phyloP scores from a whole-genome alignment of 2,797 vertebrate genomes.

The Trichosurus vulpecula region DNA sequence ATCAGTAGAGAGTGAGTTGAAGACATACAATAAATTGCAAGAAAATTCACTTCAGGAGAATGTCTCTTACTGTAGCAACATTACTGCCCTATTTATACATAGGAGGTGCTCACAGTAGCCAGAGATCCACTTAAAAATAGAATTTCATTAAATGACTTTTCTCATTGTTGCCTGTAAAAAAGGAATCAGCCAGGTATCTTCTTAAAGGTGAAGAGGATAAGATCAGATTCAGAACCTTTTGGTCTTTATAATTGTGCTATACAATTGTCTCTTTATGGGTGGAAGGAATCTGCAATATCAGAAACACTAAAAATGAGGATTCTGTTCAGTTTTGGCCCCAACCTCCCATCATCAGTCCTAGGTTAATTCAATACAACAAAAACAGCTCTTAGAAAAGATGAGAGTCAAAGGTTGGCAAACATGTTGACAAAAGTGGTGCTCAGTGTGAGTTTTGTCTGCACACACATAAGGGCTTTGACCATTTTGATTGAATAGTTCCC shows the following conservation, averaged over 20 bases:
- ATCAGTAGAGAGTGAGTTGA: slow-evolving; percentile 50
- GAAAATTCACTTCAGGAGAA: slow-evolving; percentile 76
- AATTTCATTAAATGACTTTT: slow-evolving; percentile 71
- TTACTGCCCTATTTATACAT: slow-evolving; percentile 45
- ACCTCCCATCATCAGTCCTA: slow-evolving; percentile 63
- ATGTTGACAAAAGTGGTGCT: slow-evolving; percentile 56
- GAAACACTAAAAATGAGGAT: slow-evolving; percentile 76
- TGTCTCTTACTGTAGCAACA: slow-evolving; percentile 46
- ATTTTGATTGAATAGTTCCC: slow-evolving; percentile 33
- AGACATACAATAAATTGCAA: slow-evolving; percentile 59
- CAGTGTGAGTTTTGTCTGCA: slow-evolving; percentile 39
- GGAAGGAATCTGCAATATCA: slow-evolving; percentile 74
- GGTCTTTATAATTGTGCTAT: slow-evolving; percentile 71
- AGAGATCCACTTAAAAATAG: slow-evolving; percentile 67
- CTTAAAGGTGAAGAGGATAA: slow-evolving; percentile 59
- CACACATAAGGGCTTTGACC: slow-evolving; percentile 51
- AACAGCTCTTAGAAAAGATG: slow-evolving; percentile 67
- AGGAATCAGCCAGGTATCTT: slow-evolving; percentile 65
- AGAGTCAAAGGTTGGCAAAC: slow-evolving; percentile 44
- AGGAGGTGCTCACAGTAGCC: slow-evolving; percentile 54
- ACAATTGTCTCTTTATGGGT: slow-evolving; percentile 65
- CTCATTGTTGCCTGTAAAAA: slow-evolving; percentile 61
- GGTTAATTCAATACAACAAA: slow-evolving; percentile 67
- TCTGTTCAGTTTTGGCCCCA: slow-evolving; percentile 76
- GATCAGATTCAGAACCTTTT: slow-evolving; percentile 65